These are phyloP conservation scores for Mungos mungo DNA, from an alignment of 2,113 vertebrate species.

Conservation along the genomic window DNA sequence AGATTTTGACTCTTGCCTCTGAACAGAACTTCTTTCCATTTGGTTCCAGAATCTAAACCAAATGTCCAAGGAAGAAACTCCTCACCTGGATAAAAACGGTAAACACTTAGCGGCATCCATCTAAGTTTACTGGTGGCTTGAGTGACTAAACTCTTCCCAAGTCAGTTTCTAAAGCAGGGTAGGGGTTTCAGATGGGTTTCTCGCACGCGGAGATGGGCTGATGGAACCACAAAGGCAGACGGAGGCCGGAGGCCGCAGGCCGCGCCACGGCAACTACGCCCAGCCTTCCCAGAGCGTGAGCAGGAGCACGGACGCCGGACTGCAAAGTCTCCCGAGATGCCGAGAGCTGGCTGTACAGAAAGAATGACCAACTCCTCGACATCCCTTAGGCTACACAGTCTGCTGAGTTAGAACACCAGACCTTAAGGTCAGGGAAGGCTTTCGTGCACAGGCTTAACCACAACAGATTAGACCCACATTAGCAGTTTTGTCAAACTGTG, in stretches of 20 bases:
- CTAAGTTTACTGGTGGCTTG: not conserved
- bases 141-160: slow-evolving; percentile 33
- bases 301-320: not conserved
- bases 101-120: slow-evolving; percentile 1
- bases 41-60: slow-evolving; percentile 48
- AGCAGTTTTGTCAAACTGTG: not conserved
- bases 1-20: slow-evolving; percentile 20
- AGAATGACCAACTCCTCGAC: slow-evolving; percentile 21
- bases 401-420: not conserved
- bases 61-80: slow-evolving; percentile 50
- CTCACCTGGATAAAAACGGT: slow-evolving; percentile 33
- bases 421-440: not conserved
- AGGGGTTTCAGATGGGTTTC: not conserved
- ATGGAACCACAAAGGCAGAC: slow-evolving; percentile 20
- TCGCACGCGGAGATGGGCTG: not conserved
- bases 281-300: not conserved
- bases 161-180: slow-evolving; percentile 21
- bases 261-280: not conserved
- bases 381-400: not conserved
- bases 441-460: not conserved
- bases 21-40: slow-evolving; percentile 36
- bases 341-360: not conserved
- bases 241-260: not conserved
- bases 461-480: not conserved
- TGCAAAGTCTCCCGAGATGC: not conserved